Conservation (phyloP, 2,888 invertebrate species). For the Bhutanitis thaidina region DNA sequence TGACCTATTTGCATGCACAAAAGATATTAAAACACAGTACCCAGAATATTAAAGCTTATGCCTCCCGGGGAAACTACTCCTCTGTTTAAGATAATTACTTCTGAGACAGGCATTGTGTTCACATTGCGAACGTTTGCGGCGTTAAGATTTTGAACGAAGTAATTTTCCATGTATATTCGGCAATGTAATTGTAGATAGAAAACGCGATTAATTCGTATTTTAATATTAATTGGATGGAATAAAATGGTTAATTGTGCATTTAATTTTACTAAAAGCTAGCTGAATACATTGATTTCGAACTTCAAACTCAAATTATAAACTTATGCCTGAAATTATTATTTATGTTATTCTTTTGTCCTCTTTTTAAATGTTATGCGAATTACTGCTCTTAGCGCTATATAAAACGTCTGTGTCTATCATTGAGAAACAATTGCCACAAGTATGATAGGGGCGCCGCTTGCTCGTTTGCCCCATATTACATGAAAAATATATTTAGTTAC, state of each 20-base stretch:
- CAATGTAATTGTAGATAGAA: background rate
- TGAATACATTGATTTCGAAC: no score
- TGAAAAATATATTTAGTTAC: no score
- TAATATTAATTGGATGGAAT: background rate
- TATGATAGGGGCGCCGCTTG: no score
- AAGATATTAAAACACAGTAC: conserved; percentile 14
- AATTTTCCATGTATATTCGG: conserved; percentile 15
- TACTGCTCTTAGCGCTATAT: no score
- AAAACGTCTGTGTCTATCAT: no score
- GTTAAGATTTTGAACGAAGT: conserved; percentile 13
- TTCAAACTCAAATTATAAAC: no score
- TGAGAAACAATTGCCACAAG: no score
- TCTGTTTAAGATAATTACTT: conserved; percentile 18
- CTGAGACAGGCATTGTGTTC: conserved; percentile 16
- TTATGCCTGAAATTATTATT: no score
- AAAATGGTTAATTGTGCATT: background rate
- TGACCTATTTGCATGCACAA: conserved; percentile 3
- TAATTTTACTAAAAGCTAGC: background rate
- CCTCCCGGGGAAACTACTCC: conserved; percentile 11
- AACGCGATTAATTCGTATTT: background rate
- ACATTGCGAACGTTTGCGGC: conserved; percentile 11
- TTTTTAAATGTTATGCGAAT: no score
- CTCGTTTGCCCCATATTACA: no score
- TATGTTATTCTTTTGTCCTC: no score
- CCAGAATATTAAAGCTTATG: conserved; percentile 8